Conservation (phyloP, 2,113 vertebrate genomes). For the Mellivora capensis region DNA sequence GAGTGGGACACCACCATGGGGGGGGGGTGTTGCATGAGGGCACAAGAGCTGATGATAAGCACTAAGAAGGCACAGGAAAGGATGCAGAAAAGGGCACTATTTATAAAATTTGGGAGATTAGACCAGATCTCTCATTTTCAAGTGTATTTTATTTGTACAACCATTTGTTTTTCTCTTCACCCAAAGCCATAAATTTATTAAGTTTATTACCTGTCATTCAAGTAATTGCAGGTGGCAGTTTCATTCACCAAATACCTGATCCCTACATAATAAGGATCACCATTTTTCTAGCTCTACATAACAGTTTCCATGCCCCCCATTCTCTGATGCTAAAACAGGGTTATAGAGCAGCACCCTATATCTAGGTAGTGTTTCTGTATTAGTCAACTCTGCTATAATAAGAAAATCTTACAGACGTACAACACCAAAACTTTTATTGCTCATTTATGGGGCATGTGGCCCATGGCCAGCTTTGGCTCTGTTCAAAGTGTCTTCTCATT, state of each 20-base stretch:
- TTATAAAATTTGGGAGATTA: background rate
- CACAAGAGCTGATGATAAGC: background rate
- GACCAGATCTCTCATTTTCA: background rate
- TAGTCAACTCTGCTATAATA: background rate
- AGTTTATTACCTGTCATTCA: background rate
- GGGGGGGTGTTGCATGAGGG: background rate
- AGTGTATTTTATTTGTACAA: constrained; percentile 6
- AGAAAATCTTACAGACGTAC: background rate
- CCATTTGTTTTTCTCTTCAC: constrained; percentile 7
- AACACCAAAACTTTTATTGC: background rate
- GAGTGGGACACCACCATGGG: background rate
- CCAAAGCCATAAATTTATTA: background rate
- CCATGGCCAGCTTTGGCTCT: background rate
- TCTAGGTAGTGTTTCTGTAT: background rate
- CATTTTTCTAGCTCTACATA: background rate
- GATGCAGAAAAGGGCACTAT: background rate
- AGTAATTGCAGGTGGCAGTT: background rate
- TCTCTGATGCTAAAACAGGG: background rate
- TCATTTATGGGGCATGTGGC: background rate
- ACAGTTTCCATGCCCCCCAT: background rate
- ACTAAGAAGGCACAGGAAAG: background rate
- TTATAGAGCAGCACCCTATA: background rate
- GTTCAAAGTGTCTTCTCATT: background rate
- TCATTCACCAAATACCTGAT: background rate
- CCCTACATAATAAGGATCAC: background rate